Conservation (phyloP, 1,140 invertebrate species). For the Drosophila athabasca region DNA sequence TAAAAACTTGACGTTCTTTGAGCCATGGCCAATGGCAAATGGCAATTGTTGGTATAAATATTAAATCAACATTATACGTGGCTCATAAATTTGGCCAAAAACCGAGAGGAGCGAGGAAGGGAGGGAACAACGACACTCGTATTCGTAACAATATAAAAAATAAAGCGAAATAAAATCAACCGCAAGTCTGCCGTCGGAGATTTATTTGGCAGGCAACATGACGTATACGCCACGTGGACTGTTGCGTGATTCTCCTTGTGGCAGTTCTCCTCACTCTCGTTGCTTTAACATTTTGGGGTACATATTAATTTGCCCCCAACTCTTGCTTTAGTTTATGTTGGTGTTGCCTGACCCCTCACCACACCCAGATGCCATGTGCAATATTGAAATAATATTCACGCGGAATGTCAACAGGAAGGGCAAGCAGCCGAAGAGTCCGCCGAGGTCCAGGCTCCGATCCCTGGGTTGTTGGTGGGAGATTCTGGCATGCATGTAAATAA, state of each 20-base stretch:
- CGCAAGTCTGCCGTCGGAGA: conserved; percentile 35
- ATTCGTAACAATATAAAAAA: conserved; percentile 22
- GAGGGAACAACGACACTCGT: conserved; percentile 8
- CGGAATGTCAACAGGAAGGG: neutral
- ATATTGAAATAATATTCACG: conserved; percentile 55
- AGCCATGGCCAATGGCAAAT: conserved; percentile 11
- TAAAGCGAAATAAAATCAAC: conserved; percentile 63
- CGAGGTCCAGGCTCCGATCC: neutral
- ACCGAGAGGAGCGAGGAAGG: neutral
- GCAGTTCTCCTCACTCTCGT: too few relatives aligned
- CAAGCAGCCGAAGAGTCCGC: too few relatives aligned
- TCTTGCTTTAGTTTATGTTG: conserved; percentile 14
- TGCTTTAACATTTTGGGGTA: neutral
- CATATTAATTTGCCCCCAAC: conserved; percentile 43
- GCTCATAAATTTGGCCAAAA: conserved; percentile 61
- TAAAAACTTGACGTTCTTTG: conserved; percentile 51
- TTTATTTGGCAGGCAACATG: conserved; percentile 43
- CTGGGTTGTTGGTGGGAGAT: neutral
- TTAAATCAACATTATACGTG: conserved; percentile 74
- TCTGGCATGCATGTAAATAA: conserved; percentile 47
- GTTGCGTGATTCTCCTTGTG: neutral
- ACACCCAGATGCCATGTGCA: conserved; percentile 17
- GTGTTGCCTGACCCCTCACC: neutral
- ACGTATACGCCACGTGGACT: conserved; percentile 57
- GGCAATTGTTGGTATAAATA: conserved; percentile 70